Evolutionary conservation across 2,888 invertebrate species (phyloP), one percentile per base, ranked within the genome.

Genomic region (Himalopsyche anomala): DNA sequence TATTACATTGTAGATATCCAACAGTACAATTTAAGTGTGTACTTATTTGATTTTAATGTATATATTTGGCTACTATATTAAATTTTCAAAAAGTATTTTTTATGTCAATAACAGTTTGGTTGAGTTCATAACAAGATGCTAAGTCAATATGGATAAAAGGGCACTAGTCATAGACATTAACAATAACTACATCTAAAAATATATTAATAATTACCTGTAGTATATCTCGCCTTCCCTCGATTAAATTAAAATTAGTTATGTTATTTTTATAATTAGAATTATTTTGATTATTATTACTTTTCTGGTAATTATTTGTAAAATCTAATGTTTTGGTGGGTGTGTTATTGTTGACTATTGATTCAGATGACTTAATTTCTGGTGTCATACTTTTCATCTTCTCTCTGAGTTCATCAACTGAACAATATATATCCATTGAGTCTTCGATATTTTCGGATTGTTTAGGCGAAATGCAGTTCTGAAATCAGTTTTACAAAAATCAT

Each of bases 401-500:
- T 84, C 94, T 91, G 55, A 95, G 90, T 90, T 95, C 95, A 89
- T 95, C 95, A 80, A 95, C 95, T 0, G 95, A 94, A 91, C 95
- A 95, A 90, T 95, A 95, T 87, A 95, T 94, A 89, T 95, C 94
- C 89, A 95, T 91, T 45, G 93, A 93, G 87, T 94, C 94, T 90
- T 94, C 94, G 86, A 94, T 90, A 86, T 93, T 92, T 84, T 93
- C 93, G 88, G 92, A 92, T 87, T 91, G 92, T 89, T 93, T 93
- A 45, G 92, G 92, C 4, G 93, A 93, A 86, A 93, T 89, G 88
- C 93, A 93, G 89, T 92, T 92, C 93, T 93, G 91, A 74, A 84
- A 81, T 80, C 80, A 80, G 51, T 51, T 74, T 74, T 80, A 83
- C 28, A 84, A 79, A 45, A 86, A 69, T 84, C 42, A 82, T 82